These are phyloP conservation scores for Protonibea diacanthus DNA, from an alignment of 2,797 vertebrate genomes.

Conservation along the genomic window DNA sequence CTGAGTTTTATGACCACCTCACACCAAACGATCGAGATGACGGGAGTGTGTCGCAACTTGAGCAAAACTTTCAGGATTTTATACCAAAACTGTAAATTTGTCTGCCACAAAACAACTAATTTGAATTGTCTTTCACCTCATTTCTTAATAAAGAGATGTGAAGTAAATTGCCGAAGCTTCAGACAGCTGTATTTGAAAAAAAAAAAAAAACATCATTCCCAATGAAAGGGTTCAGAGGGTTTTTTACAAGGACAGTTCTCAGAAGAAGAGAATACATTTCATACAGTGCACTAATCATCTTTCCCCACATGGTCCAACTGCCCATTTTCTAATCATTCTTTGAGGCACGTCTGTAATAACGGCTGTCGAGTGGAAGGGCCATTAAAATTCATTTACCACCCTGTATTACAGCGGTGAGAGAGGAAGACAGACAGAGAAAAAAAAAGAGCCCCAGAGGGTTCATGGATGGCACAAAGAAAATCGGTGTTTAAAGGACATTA, in stretches of 20 bases:
- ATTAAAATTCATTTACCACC: slow-evolving; percentile 74
- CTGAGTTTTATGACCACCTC: too few relatives aligned
- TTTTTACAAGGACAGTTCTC: slow-evolving; percentile 50
- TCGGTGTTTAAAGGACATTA: slow-evolving; percentile 40
- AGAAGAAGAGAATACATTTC: slow-evolving; percentile 57
- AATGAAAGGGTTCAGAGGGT: slow-evolving; percentile 32
- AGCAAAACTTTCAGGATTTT: too few relatives aligned
- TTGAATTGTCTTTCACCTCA: not conserved
- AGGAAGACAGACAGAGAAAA: slow-evolving; percentile 24
- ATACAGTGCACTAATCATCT: slow-evolving; percentile 54
- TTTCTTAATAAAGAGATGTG: slow-evolving; percentile 26
- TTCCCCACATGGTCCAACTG: slow-evolving; percentile 48
- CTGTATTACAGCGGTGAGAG: slow-evolving; percentile 25
- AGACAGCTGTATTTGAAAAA: slow-evolving; percentile 22
- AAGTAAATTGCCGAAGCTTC: slow-evolving; percentile 32
- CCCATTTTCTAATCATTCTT: slow-evolving; percentile 66
- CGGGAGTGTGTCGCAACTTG: too few relatives aligned
- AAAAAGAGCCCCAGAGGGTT: slow-evolving; percentile 33
- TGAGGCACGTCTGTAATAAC: slow-evolving; percentile 69
- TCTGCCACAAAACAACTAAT: not conserved
- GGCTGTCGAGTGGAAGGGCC: slow-evolving; percentile 61
- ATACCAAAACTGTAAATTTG: too few relatives aligned
- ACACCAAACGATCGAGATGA: too few relatives aligned
- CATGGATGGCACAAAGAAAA: slow-evolving; percentile 30
- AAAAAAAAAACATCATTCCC: slow-evolving; percentile 15